A percentile compares a stretch with the other conserved stretches of the same genome.
Conservation (phyloP, 2,797 vertebrate genomes). For the Gouania willdenowi region DNA sequence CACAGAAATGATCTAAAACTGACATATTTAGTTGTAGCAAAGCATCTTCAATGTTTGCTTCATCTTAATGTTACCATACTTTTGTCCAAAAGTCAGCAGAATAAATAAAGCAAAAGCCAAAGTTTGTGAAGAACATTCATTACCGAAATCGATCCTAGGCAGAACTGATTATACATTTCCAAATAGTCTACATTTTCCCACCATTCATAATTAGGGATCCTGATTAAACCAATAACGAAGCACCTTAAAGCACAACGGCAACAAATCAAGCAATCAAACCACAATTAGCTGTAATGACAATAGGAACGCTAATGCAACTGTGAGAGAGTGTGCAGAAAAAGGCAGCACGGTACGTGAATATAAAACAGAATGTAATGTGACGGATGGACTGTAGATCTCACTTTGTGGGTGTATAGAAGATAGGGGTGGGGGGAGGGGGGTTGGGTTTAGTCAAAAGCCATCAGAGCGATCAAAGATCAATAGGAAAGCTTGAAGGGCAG, state of each 20-base stretch:
- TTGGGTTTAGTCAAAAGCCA: neutral
- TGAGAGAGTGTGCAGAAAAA: neutral
- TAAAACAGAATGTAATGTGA: constrained; percentile 3
- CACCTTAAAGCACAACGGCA: no score
- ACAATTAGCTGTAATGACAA: constrained; percentile 10
- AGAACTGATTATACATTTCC: no score
- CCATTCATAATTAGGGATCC: constrained; percentile 12
- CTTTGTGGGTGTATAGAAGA: constrained; percentile 6
- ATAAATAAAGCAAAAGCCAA: no score
- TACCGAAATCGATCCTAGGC: no score
- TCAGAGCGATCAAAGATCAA: constrained; percentile 28
- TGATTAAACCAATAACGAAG: constrained; percentile 4
- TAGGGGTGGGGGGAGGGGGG: constrained; percentile 1
- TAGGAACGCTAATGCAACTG: neutral
- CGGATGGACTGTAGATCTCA: no score
- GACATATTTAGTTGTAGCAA: no score
- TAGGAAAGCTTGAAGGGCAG: constrained; percentile 29
- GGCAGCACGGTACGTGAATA: neutral
- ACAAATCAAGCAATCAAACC: constrained; percentile 10
- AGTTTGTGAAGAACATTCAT: no score
- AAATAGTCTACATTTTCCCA: neutral
- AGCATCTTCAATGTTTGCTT: no score
- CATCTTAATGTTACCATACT: no score
- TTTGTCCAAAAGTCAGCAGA: no score
- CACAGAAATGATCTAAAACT: no score